Conservation (phyloP, 2,888 invertebrate genomes). For the Amblyjoppa fuscipennis region DNA sequence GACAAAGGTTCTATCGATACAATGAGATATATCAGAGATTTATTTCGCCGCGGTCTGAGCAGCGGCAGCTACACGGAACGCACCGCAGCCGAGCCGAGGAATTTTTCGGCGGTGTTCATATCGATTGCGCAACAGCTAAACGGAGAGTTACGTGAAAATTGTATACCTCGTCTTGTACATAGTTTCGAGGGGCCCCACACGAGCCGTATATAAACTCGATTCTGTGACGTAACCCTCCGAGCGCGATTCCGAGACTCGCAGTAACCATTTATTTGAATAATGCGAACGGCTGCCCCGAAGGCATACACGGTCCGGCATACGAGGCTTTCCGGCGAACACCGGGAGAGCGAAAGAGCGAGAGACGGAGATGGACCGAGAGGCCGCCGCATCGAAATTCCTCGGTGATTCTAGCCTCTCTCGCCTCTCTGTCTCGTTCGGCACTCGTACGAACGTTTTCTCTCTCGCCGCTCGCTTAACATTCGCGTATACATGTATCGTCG, state of each 20-base stretch:
- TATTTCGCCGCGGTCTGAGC: background rate
- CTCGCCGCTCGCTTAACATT: slow-evolving; percentile 5
- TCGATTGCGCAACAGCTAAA: slow-evolving; percentile 32
- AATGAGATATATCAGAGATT: background rate
- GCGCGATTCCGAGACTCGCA: slow-evolving; percentile 45
- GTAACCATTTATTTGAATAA: slow-evolving; percentile 67
- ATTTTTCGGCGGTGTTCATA: slow-evolving; percentile 30
- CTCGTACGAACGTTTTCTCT: background rate
- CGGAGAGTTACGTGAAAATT: slow-evolving; percentile 55
- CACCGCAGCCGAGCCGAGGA: background rate
- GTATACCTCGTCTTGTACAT: slow-evolving; percentile 22
- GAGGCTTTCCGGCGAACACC: slow-evolving; percentile 41
- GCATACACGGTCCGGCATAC: slow-evolving; percentile 37
- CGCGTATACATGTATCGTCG: background rate
- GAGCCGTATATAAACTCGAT: slow-evolving; percentile 25
- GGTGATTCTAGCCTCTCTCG: slow-evolving; percentile 51
- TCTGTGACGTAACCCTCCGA: slow-evolving; percentile 50
- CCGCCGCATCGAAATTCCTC: slow-evolving; percentile 52
- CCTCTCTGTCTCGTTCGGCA: slow-evolving; percentile 19
- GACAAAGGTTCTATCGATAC: background rate
- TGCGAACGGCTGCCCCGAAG: slow-evolving; percentile 62
- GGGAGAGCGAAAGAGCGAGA: background rate
- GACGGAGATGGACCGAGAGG: slow-evolving; percentile 21
- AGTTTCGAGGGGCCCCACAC: slow-evolving; percentile 4
- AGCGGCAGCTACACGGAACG: background rate